Conservation (phyloP, 2,888 invertebrate genomes). For the Eupeodes latifasciatus region DNA sequence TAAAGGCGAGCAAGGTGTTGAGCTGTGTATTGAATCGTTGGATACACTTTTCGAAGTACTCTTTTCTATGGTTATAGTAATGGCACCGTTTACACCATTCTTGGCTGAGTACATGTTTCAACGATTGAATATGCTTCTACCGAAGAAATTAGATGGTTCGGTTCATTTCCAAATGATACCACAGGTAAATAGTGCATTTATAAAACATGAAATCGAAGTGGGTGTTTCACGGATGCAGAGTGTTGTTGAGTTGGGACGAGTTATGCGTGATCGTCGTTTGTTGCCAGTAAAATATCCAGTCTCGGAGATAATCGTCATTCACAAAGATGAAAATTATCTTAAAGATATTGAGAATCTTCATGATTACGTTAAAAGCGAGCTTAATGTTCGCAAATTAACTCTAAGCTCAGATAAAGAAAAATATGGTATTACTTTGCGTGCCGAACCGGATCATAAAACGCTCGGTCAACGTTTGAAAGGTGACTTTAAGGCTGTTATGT, state of each 20-base stretch:
- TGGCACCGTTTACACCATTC: conserved; percentile 99
- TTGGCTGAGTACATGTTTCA: conserved; percentile 98
- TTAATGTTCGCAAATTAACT: conserved; percentile 94
- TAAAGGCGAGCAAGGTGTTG: conserved; percentile 93
- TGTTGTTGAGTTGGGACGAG: conserved; percentile 96
- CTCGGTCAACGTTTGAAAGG: conserved; percentile 94
- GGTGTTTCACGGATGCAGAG: conserved; percentile 97
- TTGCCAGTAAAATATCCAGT: conserved; percentile 98
- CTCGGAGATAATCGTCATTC: conserved; percentile 97
- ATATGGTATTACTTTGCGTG: conserved; percentile 95
- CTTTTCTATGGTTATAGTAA: conserved; percentile 94
- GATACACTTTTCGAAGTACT: conserved; percentile 95
- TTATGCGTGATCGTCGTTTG: conserved; percentile 96
- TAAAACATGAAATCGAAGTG: conserved; percentile 93
- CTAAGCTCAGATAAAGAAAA: conserved; percentile 95
- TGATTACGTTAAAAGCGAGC: conserved; percentile 94
- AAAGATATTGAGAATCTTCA: conserved; percentile 91
- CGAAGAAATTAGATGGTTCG: conserved; percentile 86
- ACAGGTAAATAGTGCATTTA: conserved; percentile 88
- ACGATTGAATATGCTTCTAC: conserved; percentile 88
- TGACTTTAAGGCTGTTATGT: conserved; percentile 94
- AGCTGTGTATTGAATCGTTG: conserved; percentile 93
- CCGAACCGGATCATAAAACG: conserved; percentile 96
- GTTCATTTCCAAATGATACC: conserved; percentile 97
- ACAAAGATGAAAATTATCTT: conserved; percentile 91